Conservation (phyloP, 1,140 invertebrate genomes). For the Rhagoletis zephyria region DNA sequence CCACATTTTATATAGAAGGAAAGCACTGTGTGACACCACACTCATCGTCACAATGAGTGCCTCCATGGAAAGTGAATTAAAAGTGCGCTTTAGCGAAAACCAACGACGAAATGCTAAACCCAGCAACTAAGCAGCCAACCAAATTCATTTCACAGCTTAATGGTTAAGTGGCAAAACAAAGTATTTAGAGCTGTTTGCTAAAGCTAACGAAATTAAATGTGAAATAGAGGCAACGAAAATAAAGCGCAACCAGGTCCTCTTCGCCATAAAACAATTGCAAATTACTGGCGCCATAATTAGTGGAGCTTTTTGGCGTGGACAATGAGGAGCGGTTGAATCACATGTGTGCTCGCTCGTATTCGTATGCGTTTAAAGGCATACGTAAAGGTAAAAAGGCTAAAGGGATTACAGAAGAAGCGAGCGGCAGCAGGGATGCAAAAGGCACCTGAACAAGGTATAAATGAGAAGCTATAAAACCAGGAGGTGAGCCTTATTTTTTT, state of each 20-base stretch:
- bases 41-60: background rate
- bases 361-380: background rate
- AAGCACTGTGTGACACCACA: too few relatives aligned
- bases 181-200: background rate
- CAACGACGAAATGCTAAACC: background rate
- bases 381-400: background rate
- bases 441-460: too few relatives aligned
- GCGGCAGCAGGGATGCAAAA: too few relatives aligned
- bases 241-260: background rate
- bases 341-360: background rate
- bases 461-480: too few relatives aligned
- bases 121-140: background rate
- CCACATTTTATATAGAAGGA: too few relatives aligned
- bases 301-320: constrained; percentile 14
- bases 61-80: background rate
- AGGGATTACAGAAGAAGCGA: too few relatives aligned
- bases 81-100: background rate
- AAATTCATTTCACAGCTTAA: background rate
- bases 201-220: background rate
- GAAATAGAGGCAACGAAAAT: background rate
- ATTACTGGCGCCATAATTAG: constrained; percentile 56
- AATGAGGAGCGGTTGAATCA: background rate
- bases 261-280: constrained; percentile 53
- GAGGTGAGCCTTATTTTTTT: too few relatives aligned
- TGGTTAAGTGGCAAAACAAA: background rate